A percentile compares a stretch with the other conserved stretches of the same genome.
Evolutionary conservation across 2,888 invertebrate species (phyloP).

Genomic region (Oligia strigilis): DNA sequence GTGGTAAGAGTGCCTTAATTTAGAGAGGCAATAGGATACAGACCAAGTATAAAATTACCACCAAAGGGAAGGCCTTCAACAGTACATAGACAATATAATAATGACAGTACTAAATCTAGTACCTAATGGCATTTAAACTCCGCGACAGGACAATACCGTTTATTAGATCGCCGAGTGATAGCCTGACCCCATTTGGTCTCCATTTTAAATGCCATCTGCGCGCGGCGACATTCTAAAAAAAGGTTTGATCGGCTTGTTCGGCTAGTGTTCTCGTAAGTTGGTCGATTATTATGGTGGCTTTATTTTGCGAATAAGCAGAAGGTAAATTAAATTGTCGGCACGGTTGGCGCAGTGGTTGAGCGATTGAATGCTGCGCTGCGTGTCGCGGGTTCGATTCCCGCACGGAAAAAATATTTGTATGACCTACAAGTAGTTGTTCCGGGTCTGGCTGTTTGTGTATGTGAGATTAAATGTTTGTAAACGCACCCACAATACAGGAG

Average conservation of each 20-base stretch:
- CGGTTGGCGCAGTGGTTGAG: no score
- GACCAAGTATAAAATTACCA: neutral
- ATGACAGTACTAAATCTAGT: slow-evolving; percentile 11
- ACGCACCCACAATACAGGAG: no score
- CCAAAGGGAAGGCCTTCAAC: neutral
- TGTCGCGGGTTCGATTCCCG: no score
- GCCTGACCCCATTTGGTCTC: slow-evolving; percentile 41
- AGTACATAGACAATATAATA: neutral
- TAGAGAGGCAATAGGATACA: neutral
- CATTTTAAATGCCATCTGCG: slow-evolving; percentile 46
- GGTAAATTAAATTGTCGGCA: no score
- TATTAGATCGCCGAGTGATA: slow-evolving; percentile 38
- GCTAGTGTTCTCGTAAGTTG: neutral
- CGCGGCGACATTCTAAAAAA: slow-evolving; percentile 38
- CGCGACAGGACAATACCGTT: slow-evolving; percentile 42
- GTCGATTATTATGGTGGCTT: neutral
- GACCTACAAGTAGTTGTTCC: no score
- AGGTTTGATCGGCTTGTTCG: neutral
- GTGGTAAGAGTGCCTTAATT: neutral
- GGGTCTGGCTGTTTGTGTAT: no score
- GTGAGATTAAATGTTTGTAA: no score
- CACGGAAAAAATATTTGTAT: no score
- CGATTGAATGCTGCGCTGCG: no score
- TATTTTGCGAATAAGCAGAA: no score
- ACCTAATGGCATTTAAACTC: slow-evolving; percentile 18